phyloP scores from a whole-genome alignment of 1,140 invertebrate species.

The Nilaparvata lugens region DNA sequence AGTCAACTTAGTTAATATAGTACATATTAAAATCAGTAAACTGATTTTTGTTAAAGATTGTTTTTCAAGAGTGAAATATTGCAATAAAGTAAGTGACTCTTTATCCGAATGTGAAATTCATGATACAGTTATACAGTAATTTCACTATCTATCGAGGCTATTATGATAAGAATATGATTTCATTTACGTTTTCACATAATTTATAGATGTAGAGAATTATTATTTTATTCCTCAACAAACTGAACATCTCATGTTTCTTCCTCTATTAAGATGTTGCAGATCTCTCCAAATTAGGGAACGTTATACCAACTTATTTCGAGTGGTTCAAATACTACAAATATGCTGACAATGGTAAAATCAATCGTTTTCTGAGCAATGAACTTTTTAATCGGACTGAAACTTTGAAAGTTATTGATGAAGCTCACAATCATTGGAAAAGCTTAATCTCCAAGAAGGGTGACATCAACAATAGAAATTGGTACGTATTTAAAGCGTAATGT shows the following conservation, averaged over 20 bases:
- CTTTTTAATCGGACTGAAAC: conserved; percentile 87
- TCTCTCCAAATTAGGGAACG: conserved; percentile 87
- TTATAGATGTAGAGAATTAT: no score
- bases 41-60: no score
- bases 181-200: no score
- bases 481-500: conserved; percentile 26
- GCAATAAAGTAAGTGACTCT: no score
- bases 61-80: no score
- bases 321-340: conserved; percentile 99
- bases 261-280: conserved; percentile 61
- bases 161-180: no score
- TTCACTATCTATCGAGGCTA: no score
- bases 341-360: conserved; percentile 94
- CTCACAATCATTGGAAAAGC: conserved; percentile 57
- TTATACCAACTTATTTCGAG: conserved; percentile 89
- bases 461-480: conserved; percentile 44
- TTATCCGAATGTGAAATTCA: no score
- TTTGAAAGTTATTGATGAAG: conserved; percentile 73
- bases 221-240: no score
- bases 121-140: no score
- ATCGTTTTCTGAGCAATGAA: conserved; percentile 95
- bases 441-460: conserved; percentile 44
- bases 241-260: background rate
- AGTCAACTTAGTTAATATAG: no score
- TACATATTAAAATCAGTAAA: no score